Conservation (phyloP, 2,797 vertebrate genomes). For the Sarcophilus harrisii region DNA sequence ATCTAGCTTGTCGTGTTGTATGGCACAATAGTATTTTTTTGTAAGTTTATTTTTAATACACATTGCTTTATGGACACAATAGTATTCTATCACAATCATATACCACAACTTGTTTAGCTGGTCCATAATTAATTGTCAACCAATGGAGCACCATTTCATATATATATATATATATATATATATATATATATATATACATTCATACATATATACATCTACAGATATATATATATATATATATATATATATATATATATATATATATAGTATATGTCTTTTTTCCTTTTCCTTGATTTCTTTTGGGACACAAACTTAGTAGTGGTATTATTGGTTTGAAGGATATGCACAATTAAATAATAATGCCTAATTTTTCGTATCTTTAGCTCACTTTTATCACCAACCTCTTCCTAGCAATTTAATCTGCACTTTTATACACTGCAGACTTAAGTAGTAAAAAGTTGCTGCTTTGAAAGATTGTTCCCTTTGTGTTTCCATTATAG, state of each 20-base stretch:
- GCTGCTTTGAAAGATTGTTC: conserved; percentile 9
- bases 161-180: too few relatives aligned
- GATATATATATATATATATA: neutral
- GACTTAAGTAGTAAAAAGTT: conserved; percentile 31
- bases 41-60: too few relatives aligned
- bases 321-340: neutral
- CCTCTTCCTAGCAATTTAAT: conserved; percentile 24
- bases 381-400: neutral
- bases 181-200: neutral
- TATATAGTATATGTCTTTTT: neutral
- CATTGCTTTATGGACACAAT: too few relatives aligned
- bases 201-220: too few relatives aligned
- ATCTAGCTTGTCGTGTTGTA: neutral
- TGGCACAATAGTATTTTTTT: neutral
- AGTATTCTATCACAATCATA: neutral
- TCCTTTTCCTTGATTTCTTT: neutral
- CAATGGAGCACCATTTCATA: too few relatives aligned
- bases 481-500: neutral
- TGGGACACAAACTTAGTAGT: neutral
- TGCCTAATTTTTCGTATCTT: conserved; percentile 7
- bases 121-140: neutral
- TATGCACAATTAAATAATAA: neutral
- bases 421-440: conserved; percentile 22
- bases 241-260: too few relatives aligned
- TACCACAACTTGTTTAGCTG: neutral